phyloP scores from a whole-genome alignment of 2,797 vertebrate genomes.

The Siniperca scherzeri region DNA sequence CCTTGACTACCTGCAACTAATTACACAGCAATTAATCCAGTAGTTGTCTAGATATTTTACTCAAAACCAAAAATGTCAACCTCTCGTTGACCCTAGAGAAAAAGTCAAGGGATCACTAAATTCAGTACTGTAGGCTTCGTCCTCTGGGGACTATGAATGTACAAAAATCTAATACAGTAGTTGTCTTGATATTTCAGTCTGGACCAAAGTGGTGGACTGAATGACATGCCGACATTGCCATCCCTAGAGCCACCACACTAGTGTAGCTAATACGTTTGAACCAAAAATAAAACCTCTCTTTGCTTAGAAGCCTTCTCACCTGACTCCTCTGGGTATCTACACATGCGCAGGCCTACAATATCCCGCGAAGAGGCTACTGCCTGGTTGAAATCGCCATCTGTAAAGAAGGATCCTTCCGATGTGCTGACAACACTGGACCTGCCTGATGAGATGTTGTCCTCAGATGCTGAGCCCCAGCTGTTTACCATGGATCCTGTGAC shows the following conservation, averaged over 20 bases:
- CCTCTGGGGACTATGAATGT: background rate
- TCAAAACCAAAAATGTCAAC: background rate
- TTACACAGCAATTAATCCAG: background rate
- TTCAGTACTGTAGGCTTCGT: background rate
- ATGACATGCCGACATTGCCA: background rate
- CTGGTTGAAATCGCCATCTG: conserved; percentile 95
- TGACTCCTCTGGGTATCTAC: conserved; percentile 77
- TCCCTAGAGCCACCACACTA: background rate
- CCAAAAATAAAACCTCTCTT: background rate
- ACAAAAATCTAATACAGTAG: background rate
- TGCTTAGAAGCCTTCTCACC: conserved; percentile 66
- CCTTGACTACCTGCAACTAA: too few species aligned
- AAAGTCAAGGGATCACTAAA: background rate
- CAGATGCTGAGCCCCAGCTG: conserved; percentile 96
- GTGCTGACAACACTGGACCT: conserved; percentile 93
- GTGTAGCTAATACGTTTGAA: background rate
- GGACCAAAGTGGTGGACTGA: background rate
- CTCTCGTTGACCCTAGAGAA: background rate
- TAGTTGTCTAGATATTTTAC: background rate
- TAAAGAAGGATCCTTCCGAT: conserved; percentile 95
- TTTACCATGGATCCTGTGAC: conserved; percentile 97
- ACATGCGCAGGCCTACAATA: conserved; percentile 88
- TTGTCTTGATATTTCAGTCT: background rate
- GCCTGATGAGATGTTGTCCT: conserved; percentile 93
- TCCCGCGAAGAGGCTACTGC: conserved; percentile 90